phyloP scores from a whole-genome alignment of 2,888 invertebrate genomes.

The Leptinotarsa peninsularis region DNA sequence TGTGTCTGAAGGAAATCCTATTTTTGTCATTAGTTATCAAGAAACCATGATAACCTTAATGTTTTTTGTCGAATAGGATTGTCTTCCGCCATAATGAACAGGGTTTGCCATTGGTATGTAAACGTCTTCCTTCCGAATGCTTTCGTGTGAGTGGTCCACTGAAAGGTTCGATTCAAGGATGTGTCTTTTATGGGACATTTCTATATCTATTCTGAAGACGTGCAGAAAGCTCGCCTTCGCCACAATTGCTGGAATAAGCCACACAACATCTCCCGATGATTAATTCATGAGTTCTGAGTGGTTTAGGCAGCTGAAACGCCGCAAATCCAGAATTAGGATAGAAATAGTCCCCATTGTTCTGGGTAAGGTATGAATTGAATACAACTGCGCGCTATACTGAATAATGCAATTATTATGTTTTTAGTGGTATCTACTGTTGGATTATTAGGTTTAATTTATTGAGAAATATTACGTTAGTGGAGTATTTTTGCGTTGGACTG shows the following conservation, averaged over 20 bases:
- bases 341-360: slow-evolving; percentile 61
- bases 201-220: slow-evolving; percentile 55
- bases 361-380: slow-evolving; percentile 56
- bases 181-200: slow-evolving; percentile 55
- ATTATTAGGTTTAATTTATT: slow-evolving; percentile 44
- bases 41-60: no score
- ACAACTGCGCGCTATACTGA: slow-evolving; percentile 52
- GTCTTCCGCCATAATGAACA: not conserved
- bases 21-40: no score
- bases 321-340: slow-evolving; percentile 64
- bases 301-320: slow-evolving; percentile 62
- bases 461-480: no score
- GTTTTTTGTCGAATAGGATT: no score
- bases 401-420: slow-evolving; percentile 53
- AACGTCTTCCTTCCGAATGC: slow-evolving; percentile 24
- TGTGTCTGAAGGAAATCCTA: no score
- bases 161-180: slow-evolving; percentile 42
- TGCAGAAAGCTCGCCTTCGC: slow-evolving; percentile 44
- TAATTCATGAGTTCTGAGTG: slow-evolving; percentile 65
- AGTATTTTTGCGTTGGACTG: no score
- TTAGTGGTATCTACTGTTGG: slow-evolving; percentile 40
- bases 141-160: slow-evolving; percentile 35
- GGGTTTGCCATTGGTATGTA: slow-evolving; percentile 17
- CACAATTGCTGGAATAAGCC: slow-evolving; percentile 57
- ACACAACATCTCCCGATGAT: slow-evolving; percentile 63